These are phyloP conservation scores for Macropus fuliginosus DNA, from an alignment of 2,797 vertebrate genomes.

Conservation along the genomic window DNA sequence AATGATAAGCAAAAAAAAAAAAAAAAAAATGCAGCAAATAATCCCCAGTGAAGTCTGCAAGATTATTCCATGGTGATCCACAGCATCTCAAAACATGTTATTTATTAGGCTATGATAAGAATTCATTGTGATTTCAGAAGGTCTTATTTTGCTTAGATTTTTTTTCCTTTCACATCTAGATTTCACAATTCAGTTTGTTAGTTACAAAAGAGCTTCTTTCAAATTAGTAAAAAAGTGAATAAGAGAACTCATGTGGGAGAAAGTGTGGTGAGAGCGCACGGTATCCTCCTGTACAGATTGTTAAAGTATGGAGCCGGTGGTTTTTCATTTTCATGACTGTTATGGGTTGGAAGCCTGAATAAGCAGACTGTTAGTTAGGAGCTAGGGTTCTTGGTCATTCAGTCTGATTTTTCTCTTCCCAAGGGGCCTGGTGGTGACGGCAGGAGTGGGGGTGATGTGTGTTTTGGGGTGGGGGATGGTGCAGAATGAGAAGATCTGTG, in stretches of 20 bases:
- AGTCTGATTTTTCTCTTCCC: neutral
- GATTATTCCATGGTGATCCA: neutral
- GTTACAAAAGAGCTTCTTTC: neutral
- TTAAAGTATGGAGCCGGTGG: neutral
- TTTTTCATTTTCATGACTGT: neutral
- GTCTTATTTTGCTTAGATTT: neutral
- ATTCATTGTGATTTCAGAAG: neutral
- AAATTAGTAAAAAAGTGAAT: neutral
- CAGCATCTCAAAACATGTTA: neutral
- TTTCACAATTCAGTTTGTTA: constrained; percentile 14
- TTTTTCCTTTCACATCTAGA: neutral
- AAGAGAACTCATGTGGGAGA: neutral
- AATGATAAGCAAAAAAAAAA: neutral
- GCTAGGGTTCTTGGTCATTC: neutral
- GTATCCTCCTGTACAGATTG: neutral
- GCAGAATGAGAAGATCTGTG: neutral
- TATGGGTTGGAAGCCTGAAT: neutral
- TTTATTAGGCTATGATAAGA: neutral
- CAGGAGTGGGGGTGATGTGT: neutral
- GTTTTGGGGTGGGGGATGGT: neutral
- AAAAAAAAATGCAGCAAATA: neutral
- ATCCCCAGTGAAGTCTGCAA: neutral
- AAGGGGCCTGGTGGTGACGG: neutral
- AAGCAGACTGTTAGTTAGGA: neutral
- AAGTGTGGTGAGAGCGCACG: neutral